Evolutionary conservation across 2,888 invertebrate species (phyloP).

Genomic region (Acrobasis consociella): DNA sequence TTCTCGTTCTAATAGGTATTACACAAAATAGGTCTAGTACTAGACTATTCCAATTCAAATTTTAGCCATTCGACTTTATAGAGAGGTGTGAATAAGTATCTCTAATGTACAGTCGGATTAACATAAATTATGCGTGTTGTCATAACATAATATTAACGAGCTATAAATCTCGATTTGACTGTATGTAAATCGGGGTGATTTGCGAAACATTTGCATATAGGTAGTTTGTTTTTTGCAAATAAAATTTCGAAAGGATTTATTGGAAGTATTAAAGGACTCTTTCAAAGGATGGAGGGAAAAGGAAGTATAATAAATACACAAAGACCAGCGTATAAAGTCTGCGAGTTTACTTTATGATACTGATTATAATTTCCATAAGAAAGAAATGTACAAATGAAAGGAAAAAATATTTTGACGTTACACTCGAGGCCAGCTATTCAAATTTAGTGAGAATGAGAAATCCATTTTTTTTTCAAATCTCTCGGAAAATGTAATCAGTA

Average conservation of each 20-base stretch:
- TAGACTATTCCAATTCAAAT: constrained; percentile 11
- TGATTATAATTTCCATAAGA: no score
- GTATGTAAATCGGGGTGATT: background rate
- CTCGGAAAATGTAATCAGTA: no score
- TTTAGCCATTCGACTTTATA: constrained; percentile 1
- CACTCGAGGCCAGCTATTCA: no score
- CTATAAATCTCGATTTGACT: constrained; percentile 6
- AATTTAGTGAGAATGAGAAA: no score
- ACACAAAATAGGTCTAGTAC: background rate
- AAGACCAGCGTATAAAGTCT: no score
- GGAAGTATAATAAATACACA: no score
- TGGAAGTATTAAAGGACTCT: no score
- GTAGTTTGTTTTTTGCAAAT: background rate
- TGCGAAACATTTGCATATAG: background rate
- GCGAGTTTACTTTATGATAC: no score
- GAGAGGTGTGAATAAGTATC: constrained; percentile 19
- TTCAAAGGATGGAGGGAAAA: no score
- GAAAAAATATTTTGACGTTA: no score
- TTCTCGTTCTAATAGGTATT: background rate
- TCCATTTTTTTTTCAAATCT: no score
- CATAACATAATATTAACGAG: constrained; percentile 15
- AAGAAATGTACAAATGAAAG: no score
- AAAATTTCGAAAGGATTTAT: background rate
- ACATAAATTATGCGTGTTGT: constrained; percentile 14
- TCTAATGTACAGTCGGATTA: constrained; percentile 14